Conservation (phyloP, 1,140 invertebrate species). For the Metopolophium dirhodum region DNA sequence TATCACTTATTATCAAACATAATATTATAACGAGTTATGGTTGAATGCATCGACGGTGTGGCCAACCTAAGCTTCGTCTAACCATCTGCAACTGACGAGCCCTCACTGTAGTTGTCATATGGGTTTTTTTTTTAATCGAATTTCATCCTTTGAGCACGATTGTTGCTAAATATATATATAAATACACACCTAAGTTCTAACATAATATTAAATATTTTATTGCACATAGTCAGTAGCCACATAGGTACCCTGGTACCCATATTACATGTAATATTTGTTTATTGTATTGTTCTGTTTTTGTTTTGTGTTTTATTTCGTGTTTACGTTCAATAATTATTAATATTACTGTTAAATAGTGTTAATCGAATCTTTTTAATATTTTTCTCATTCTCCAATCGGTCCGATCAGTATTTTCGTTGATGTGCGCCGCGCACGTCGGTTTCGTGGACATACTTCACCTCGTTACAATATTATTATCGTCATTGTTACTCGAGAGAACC, state of each 20-base stretch:
- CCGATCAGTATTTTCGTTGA: neutral
- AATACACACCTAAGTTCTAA: constrained; percentile 1
- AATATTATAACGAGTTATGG: neutral
- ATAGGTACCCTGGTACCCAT: neutral
- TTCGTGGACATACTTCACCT: neutral
- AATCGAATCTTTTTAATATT: neutral
- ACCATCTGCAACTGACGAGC: neutral
- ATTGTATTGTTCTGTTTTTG: neutral
- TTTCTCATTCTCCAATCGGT: neutral
- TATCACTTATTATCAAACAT: neutral
- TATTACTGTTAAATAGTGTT: neutral
- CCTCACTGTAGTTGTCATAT: neutral
- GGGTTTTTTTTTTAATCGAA: constrained; percentile 33
- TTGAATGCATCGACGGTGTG: neutral
- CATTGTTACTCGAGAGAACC: neutral
- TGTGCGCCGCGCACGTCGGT: neutral
- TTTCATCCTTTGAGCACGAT: neutral
- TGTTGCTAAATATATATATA: constrained; percentile 18
- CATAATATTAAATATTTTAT: neutral
- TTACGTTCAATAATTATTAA: neutral
- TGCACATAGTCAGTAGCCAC: neutral
- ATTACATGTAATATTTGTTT: neutral
- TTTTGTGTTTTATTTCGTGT: neutral
- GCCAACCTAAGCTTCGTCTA: neutral
- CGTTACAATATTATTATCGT: neutral